These are phyloP conservation scores for Pseudomyrmex concolor DNA, from an alignment of 1,140 invertebrate species.

Conservation along the genomic window DNA sequence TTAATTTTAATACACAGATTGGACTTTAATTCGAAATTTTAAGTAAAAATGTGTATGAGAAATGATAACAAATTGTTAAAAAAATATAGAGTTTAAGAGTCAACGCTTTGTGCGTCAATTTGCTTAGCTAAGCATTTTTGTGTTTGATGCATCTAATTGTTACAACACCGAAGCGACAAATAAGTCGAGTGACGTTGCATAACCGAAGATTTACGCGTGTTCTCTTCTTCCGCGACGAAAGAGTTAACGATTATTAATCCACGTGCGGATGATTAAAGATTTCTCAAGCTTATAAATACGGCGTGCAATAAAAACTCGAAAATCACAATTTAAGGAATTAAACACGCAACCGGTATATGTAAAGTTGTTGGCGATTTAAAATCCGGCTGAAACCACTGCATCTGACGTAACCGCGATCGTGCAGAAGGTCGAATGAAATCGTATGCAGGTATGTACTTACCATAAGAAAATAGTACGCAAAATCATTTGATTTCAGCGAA, in stretches of 20 bases:
- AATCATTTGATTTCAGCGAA: background rate
- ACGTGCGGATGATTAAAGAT: background rate
- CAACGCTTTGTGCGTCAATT: slow-evolving; percentile 1
- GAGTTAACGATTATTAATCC: background rate
- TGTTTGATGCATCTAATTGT: slow-evolving; percentile 35
- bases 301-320: background rate
- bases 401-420: slow-evolving; percentile 27
- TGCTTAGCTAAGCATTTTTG: background rate
- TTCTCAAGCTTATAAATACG: background rate
- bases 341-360: background rate
- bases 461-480: background rate
- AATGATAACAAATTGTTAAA: background rate
- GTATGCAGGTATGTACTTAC: slow-evolving; percentile 25
- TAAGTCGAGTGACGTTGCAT: slow-evolving; percentile 13
- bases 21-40: slow-evolving; percentile 8
- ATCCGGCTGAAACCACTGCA: background rate
- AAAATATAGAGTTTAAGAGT: background rate
- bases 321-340: slow-evolving; percentile 7
- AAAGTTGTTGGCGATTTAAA: background rate
- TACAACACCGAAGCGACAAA: slow-evolving; percentile 37
- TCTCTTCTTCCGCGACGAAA: background rate
- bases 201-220: background rate
- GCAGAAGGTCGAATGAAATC: slow-evolving; percentile 33
- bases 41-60: background rate
- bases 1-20: background rate